Base-by-base conservation (phyloP, 2,888 invertebrate genomes). In the Gandaritis pyraliata region DNA sequence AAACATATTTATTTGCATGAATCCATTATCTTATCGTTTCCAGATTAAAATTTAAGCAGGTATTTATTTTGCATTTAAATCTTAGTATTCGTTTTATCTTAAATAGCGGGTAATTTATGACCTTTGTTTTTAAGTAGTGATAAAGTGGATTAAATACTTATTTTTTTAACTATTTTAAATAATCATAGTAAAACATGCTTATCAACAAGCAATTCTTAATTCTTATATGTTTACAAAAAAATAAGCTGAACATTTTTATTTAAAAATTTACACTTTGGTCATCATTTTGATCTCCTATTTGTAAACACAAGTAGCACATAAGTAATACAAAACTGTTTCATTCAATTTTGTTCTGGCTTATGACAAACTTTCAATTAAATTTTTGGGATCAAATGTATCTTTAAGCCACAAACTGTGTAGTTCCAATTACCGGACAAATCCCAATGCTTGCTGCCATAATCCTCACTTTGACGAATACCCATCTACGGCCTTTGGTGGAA, bases 1-100 rank as follows among this genome's bases (percentile, higher is more conserved):
- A 39, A 39, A 51, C 18, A 51, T 45, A 12, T 8, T 33, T 18
- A 16, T 33, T 43, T 29, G 16, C 43, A 16, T 43, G 10, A 43
- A 16, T 16, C 16, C 16, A 16, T 43, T n/a, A 43, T 43, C 43
- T 43, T 11, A 43, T 43, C 43, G 10, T 10, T 41, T 43, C 1
- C 11, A 16, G 16, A 43, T 43, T 41, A 41, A 43, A 43, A 15
- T 15, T 4, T 16, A 16, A 2, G 15, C 8, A 41, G 1, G 41
- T 41, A 12, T 15, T 41, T 41, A 12, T 15, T 41, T 16, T 41
- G 10, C 5, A 15, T 41, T 15, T 7, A 15, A 30, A 57, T 59
- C 48, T 59, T 15, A 33, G 29, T 38, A 36, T 58, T 36, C 13
- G 30, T n/a, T 43, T 48, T 36, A 59, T 54, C 49, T 54, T 49